Percentiles rank a stretch among this genome's conserved stretches.
Conservation (phyloP, 2,113 vertebrate species). For the Andinoacara biseriatus region DNA sequence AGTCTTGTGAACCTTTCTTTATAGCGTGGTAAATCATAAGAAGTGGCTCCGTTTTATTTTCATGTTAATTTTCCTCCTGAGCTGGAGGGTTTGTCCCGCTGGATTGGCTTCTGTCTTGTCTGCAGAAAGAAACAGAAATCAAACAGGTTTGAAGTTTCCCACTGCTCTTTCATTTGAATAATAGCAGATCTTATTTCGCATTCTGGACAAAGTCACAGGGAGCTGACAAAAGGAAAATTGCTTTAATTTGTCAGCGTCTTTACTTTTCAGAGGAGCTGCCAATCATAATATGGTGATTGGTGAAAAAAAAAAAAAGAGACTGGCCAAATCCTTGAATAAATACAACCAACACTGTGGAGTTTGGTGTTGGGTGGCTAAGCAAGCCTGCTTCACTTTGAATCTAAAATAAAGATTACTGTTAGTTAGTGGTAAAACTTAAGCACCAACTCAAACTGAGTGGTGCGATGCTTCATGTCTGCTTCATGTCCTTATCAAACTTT, state of each 20-base stretch:
- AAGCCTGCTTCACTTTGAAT: constrained; percentile 18
- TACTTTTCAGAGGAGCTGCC: constrained; percentile 36
- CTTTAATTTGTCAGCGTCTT: constrained; percentile 59
- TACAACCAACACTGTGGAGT: constrained; percentile 8
- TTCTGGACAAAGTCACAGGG: constrained; percentile 44
- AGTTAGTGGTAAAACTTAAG: constrained; percentile 2
- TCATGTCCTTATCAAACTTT: constrained; percentile 29
- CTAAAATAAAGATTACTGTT: constrained; percentile 37
- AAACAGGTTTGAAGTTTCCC: constrained; percentile 56
- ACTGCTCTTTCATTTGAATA: constrained; percentile 53
- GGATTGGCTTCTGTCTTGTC: constrained; percentile 43
- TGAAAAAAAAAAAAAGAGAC: constrained; percentile 42
- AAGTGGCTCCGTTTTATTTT: constrained; percentile 22
- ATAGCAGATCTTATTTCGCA: constrained; percentile 69
- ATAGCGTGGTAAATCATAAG: neutral
- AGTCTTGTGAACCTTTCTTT: constrained; percentile 9
- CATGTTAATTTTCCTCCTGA: constrained; percentile 31
- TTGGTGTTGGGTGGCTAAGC: constrained; percentile 17
- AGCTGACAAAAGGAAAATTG: constrained; percentile 62
- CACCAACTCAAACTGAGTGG: constrained; percentile 15
- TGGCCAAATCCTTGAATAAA: constrained; percentile 43
- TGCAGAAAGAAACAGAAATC: constrained; percentile 51
- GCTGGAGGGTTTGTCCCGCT: neutral
- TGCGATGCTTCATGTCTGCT: neutral
- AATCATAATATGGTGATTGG: constrained; percentile 59